Evolutionary conservation across 2,113 vertebrate genomes (phyloP).

Genomic region (Dissostichus mawsoni): DNA sequence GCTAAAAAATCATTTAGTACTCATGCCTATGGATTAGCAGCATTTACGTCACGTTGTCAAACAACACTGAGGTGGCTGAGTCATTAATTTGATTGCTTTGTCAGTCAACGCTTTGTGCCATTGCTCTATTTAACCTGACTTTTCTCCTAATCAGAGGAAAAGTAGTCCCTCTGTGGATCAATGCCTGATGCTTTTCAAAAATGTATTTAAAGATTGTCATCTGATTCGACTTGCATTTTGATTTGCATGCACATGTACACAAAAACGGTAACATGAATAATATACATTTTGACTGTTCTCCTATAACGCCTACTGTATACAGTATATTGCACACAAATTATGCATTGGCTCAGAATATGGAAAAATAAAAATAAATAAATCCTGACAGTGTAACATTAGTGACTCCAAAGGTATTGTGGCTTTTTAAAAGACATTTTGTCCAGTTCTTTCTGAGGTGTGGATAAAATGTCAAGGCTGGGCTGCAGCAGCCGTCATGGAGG

Average conservation of each 20-base stretch:
- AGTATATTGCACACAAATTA: conserved; percentile 29
- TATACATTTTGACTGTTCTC: neutral
- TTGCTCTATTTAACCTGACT: conserved; percentile 23
- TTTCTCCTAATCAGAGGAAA: neutral
- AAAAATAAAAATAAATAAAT: conserved; percentile 27
- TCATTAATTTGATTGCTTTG: conserved; percentile 26
- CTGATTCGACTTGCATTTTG: conserved; percentile 2
- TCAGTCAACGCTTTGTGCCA: conserved; percentile 26
- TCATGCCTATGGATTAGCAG: conserved; percentile 27
- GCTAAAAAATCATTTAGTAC: neutral
- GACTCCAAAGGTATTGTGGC: conserved; percentile 21
- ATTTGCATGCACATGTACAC: conserved; percentile 28
- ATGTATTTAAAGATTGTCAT: neutral
- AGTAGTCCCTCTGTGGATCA: neutral
- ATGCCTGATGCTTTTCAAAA: conserved; percentile 17
- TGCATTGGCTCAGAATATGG: conserved; percentile 31
- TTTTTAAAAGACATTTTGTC: conserved; percentile 37
- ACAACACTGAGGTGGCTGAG: too few relatives aligned
- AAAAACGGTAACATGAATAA: conserved; percentile 24
- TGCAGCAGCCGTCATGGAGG: conserved; percentile 87
- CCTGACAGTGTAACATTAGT: conserved; percentile 5
- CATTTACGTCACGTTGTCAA: conserved; percentile 14
- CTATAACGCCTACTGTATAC: conserved; percentile 4
- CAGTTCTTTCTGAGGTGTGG: conserved; percentile 16
- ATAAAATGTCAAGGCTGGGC: conserved; percentile 85